phyloP scores from a whole-genome alignment of 2,113 vertebrate genomes.

The Procapra przewalskii region DNA sequence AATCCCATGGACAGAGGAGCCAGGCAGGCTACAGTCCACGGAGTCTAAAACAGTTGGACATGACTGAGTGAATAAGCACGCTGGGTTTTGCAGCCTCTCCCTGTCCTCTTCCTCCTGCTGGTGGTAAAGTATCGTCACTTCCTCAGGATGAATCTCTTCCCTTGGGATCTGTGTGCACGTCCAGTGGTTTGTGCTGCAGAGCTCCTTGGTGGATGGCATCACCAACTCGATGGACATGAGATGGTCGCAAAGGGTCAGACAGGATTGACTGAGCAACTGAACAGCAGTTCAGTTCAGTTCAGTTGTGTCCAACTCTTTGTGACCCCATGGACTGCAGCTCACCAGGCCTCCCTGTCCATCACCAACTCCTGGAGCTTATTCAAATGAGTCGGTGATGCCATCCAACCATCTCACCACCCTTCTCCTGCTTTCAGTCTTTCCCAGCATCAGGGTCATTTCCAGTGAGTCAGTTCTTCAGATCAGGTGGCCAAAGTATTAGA shows the following conservation, averaged over 20 bases:
- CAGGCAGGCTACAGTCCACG: not conserved
- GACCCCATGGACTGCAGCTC: not conserved
- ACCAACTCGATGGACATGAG: not conserved
- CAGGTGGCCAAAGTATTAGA: not conserved
- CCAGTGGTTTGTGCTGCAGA: not conserved
- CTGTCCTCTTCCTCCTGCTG: not conserved
- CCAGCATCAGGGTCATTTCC: not conserved
- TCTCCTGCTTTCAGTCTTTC: not conserved
- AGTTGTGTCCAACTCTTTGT: not conserved
- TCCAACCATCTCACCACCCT: not conserved
- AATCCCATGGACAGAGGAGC: not conserved
- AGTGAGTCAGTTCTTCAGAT: not conserved
- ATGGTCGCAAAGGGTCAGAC: not conserved
- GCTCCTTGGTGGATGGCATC: not conserved
- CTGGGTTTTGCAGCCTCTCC: not conserved
- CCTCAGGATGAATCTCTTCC: not conserved
- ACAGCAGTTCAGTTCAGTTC: not conserved
- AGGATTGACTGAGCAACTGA: not conserved
- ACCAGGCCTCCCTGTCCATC: not conserved
- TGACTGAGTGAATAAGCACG: fast-evolving
- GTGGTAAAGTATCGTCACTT: not conserved
- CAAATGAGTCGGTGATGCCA: not conserved
- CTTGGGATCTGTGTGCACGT: not conserved
- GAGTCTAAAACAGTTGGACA: not conserved
- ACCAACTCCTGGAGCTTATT: not conserved